Base-by-base conservation (phyloP, 2,888 invertebrate species). In the Troides oblongomaculatus region DNA sequence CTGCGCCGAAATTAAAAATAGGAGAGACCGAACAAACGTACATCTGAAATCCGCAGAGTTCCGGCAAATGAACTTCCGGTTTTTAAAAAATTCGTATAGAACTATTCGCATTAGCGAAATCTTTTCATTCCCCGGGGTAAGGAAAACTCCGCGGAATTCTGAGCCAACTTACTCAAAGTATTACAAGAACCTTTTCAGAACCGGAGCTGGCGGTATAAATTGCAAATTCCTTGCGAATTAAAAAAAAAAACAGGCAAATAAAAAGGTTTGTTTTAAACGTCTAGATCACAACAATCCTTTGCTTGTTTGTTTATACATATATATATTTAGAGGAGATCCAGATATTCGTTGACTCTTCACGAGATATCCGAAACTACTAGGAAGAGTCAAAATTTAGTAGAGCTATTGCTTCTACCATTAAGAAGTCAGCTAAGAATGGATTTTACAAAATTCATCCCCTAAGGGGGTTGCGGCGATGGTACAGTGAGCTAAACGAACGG, bases 81-180 rank as follows among this genome's bases (percentile, higher is more conserved):
- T 59, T 70, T 64, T 50, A 46, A 50, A 65, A 65, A 69, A 59
- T 59, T 59, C 62, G 56, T 66, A 66, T 65, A 64, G 62, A 64
- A 72, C 72, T 71, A 66, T 66, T 65, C 70, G 70, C 73, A 73
- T 73, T 73, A 73, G 70, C 68, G 57, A 62, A 69, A 71, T 73
- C 71, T 72, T 71, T 74, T 74, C 68, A 72, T 72, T 73, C 65
- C 65, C 64, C 30, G 68, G 1, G 23, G 30, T 30, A 61, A 64
- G 62, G 69, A 69, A 71, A 73, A 70, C 68, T 70, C 69, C 63
- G 61, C 46, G 60, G 50, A 69, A 58, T 66, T 66, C 59, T 66
- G 46, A 25, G 65, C 46, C 66, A 64, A 67, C 64, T 62, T 50
- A 62, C 66, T 70, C 58, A 66, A 62, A 65, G 65, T 62, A 65